Conservation (phyloP, 2,888 invertebrate species). For the Torymus aiolomorphi region DNA sequence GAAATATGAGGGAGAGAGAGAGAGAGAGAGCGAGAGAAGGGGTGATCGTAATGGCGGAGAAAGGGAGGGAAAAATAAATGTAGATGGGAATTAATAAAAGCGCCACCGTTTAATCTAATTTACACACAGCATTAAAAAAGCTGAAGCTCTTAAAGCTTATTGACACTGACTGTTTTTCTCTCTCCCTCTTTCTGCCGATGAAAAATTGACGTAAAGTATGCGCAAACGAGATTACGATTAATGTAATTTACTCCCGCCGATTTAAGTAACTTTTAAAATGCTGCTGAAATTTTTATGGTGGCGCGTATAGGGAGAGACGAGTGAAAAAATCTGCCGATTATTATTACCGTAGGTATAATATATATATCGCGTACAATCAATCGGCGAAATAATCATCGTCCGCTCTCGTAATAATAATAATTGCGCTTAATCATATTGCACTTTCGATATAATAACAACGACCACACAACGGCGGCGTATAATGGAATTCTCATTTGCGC, state of each 20-base stretch:
- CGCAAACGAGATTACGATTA: conserved; percentile 29
- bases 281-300: not conserved
- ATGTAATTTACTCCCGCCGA: conserved; percentile 29
- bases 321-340: too few species aligned
- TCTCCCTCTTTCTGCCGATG: not conserved
- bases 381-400: too few species aligned
- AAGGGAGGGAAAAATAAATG: conserved; percentile 24
- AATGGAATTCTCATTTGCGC: too few species aligned
- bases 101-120: conserved; percentile 43
- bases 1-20: not conserved
- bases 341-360: too few species aligned
- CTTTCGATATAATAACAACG: too few species aligned
- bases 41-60: conserved; percentile 23
- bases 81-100: conserved; percentile 44
- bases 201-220: conserved; percentile 22
- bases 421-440: too few species aligned
- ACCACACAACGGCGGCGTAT: too few species aligned
- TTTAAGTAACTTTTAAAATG: conserved; percentile 17
- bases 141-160: conserved; percentile 38
- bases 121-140: conserved; percentile 34
- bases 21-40: not conserved
- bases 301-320: too few species aligned
- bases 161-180: conserved; percentile 22
- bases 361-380: too few species aligned
- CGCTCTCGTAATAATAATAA: too few species aligned